Percentiles rank a stretch among this genome's conserved stretches.
These are phyloP conservation scores for Diabrotica virgifera DNA, from an alignment of 1,140 invertebrate genomes.

Conservation along the genomic window DNA sequence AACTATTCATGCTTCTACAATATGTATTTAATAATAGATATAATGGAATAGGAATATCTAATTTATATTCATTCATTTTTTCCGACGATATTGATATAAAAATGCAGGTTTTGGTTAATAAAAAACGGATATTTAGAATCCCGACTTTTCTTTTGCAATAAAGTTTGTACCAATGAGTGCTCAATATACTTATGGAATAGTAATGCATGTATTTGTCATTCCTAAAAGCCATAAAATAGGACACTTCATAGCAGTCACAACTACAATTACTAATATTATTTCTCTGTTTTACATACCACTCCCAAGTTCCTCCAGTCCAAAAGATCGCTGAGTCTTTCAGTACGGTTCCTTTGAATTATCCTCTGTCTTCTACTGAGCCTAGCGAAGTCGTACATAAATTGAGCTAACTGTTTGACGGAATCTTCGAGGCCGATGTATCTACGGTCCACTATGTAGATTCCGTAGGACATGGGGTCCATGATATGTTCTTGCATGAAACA, in stretches of 20 bases:
- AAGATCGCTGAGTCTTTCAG: slow-evolving; percentile 94
- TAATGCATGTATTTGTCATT: no score
- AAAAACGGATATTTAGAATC: no score
- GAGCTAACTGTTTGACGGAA: slow-evolving; percentile 89
- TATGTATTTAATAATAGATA: no score
- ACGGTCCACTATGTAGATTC: slow-evolving; percentile 97
- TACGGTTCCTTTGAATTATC: slow-evolving; percentile 97
- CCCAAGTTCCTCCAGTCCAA: slow-evolving; percentile 98
- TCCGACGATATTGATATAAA: no score
- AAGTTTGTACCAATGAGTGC: no score
- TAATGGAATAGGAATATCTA: no score
- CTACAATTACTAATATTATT: not conserved
- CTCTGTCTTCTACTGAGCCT: slow-evolving; percentile 88
- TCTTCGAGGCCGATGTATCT: slow-evolving; percentile 52
- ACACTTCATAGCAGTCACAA: not conserved
- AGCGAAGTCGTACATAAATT: slow-evolving; percentile 95
- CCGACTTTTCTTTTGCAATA: no score
- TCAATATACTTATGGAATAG: no score
- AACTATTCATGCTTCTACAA: no score
- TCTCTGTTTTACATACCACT: slow-evolving; percentile 33
- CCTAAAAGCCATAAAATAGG: no score
- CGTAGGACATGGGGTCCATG: slow-evolving; percentile 96
- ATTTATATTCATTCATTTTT: no score
- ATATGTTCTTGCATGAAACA: slow-evolving; percentile 99
- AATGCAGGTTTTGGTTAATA: no score